Evolutionary conservation across 2,113 vertebrate genomes (phyloP).

Genomic region (Prinia subflava): DNA sequence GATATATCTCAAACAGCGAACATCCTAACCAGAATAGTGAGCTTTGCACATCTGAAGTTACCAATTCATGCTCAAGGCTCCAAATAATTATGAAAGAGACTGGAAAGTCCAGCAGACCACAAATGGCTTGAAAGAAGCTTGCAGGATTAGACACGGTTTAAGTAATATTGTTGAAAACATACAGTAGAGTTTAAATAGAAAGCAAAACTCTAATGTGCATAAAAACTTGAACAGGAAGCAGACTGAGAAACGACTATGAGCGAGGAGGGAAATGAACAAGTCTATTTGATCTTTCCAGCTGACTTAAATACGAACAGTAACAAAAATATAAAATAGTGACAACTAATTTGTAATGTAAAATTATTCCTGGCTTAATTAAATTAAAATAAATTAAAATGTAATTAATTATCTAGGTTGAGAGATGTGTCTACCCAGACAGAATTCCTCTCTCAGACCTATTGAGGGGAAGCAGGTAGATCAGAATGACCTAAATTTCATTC

Average conservation of each 20-base stretch:
- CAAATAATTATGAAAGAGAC: neutral
- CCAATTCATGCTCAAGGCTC: neutral
- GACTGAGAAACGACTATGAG: conserved; percentile 29
- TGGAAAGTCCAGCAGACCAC: neutral
- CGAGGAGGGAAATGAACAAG: conserved; percentile 15
- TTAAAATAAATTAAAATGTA: conserved; percentile 18
- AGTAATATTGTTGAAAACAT: neutral
- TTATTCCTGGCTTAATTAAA: conserved; percentile 47
- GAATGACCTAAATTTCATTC: conserved; percentile 11
- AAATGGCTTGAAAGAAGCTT: neutral
- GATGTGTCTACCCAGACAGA: neutral
- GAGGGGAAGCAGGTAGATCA: neutral
- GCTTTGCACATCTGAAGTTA: neutral
- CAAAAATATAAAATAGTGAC: neutral
- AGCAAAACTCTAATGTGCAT: neutral
- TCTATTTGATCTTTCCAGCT: conserved; percentile 48
- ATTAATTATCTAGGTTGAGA: conserved; percentile 32
- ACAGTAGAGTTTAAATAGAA: conserved; percentile 1
- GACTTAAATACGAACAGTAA: neutral
- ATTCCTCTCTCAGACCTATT: neutral
- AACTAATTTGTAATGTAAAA: conserved; percentile 49
- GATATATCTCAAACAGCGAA: neutral
- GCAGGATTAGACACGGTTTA: neutral
- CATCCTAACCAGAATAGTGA: neutral
- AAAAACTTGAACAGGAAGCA: conserved; percentile 11